Percentiles rank a stretch among this genome's conserved stretches.
phyloP scores from a whole-genome alignment of 2,797 vertebrate genomes.

The Chelon auratus region DNA sequence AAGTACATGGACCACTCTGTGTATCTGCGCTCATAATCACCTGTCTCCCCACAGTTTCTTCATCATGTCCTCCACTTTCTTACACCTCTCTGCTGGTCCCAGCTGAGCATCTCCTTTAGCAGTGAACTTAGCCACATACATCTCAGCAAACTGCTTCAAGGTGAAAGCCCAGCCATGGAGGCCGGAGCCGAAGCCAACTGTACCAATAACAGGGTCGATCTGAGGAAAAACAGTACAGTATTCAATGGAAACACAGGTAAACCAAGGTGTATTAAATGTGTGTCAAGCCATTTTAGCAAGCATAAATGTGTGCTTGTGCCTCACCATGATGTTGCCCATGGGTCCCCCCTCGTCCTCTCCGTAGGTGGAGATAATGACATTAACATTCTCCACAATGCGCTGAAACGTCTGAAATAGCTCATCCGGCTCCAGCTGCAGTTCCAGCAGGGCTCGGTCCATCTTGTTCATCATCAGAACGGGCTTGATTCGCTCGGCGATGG shows the following conservation, averaged over 20 bases:
- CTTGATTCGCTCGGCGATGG: constrained; percentile 94
- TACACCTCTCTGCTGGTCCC: constrained; percentile 86
- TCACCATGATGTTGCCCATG: constrained; percentile 97
- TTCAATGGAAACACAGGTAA: background rate
- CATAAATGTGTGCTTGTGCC: background rate
- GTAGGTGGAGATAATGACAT: constrained; percentile 96
- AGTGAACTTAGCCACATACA: constrained; percentile 94
- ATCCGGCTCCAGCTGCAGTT: constrained; percentile 92
- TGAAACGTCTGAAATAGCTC: constrained; percentile 94
- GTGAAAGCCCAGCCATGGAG: constrained; percentile 97
- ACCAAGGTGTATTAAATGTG: background rate
- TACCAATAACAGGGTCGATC: constrained; percentile 93
- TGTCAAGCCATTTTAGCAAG: background rate
- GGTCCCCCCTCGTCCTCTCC: constrained; percentile 94
- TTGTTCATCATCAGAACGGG: constrained; percentile 99
- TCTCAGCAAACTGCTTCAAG: constrained; percentile 96
- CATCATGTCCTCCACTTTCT: constrained; percentile 99
- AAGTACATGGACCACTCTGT: background rate
- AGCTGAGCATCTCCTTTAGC: constrained; percentile 90
- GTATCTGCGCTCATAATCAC: constrained; percentile 74
- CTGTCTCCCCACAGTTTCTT: constrained; percentile 97
- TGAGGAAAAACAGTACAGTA: constrained; percentile 49
- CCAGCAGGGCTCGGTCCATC: constrained; percentile 94
- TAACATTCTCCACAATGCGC: constrained; percentile 94
- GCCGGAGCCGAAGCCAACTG: constrained; percentile 94